phyloP scores from a whole-genome alignment of 2,797 vertebrate genomes.

The Florisuga fusca region DNA sequence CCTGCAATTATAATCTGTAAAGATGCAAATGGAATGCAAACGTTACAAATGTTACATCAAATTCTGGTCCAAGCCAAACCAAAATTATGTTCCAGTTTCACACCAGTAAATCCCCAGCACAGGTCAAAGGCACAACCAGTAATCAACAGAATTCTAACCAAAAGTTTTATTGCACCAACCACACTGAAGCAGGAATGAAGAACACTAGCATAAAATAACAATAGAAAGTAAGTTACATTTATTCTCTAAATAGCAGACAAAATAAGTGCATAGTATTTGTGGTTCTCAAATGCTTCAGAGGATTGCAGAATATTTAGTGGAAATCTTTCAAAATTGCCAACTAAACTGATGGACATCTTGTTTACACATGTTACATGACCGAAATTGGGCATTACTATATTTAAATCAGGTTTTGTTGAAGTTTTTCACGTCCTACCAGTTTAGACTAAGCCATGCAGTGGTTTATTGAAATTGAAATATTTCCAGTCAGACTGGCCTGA shows the following conservation, averaged over 20 bases:
- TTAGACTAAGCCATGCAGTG: constrained; percentile 37
- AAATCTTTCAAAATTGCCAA: constrained; percentile 59
- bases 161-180: neutral
- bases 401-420: constrained; percentile 62
- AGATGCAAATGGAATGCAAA: neutral
- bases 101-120: neutral
- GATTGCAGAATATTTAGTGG: constrained; percentile 30
- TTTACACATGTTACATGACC: constrained; percentile 57
- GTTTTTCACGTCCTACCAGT: constrained; percentile 62
- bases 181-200: neutral
- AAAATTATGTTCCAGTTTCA: neutral
- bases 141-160: neutral
- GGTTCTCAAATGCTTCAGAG: constrained; percentile 44
- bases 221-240: neutral
- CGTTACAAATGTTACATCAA: neutral
- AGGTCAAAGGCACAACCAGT: neutral
- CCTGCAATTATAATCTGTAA: neutral
- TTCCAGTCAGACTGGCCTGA: constrained; percentile 30
- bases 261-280: constrained; percentile 13
- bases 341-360: constrained; percentile 53
- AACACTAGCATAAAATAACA: neutral
- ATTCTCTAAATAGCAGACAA: constrained; percentile 6
- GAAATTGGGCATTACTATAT: constrained; percentile 65
- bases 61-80: neutral
- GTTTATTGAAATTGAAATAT: constrained; percentile 48